These are phyloP conservation scores for Epinephelus lanceolatus DNA, from an alignment of 2,113 vertebrate genomes.

Conservation along the genomic window DNA sequence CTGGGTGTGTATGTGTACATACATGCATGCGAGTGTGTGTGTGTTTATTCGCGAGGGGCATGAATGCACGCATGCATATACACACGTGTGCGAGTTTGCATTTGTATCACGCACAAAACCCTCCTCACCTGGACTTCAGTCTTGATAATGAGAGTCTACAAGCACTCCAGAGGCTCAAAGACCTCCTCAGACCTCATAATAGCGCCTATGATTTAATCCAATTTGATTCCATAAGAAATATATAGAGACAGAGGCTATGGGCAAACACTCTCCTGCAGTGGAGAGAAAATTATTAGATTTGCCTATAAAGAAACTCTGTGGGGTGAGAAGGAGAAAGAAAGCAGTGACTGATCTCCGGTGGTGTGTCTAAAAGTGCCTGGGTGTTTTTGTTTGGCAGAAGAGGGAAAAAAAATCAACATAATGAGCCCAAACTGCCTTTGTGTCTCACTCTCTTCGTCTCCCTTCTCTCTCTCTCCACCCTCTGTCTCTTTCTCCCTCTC, in stretches of 20 bases:
- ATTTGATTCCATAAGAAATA: slow-evolving; percentile 48
- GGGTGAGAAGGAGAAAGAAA: slow-evolving; percentile 57
- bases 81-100: neutral
- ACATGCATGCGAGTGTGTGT: neutral
- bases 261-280: slow-evolving; percentile 33
- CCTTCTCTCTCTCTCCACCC: slow-evolving; percentile 42
- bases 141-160: slow-evolving; percentile 24
- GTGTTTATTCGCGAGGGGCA: neutral
- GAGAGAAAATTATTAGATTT: slow-evolving; percentile 59
- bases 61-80: slow-evolving; percentile 9
- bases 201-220: slow-evolving; percentile 37
- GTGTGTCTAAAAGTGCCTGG: slow-evolving; percentile 69
- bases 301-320: slow-evolving; percentile 39
- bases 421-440: slow-evolving; percentile 83
- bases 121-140: slow-evolving; percentile 23
- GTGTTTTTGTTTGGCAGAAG: slow-evolving; percentile 80
- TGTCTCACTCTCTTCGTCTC: slow-evolving; percentile 69
- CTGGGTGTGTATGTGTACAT: neutral
- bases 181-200: slow-evolving; percentile 33
- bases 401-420: slow-evolving; percentile 79
- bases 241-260: slow-evolving; percentile 35
- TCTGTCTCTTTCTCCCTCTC: slow-evolving; percentile 58
- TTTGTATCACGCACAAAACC: neutral
- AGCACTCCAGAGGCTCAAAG: slow-evolving; percentile 33
- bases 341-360: slow-evolving; percentile 64